Conservation (phyloP, 2,113 vertebrate genomes). For the Melanocharis versteri region DNA sequence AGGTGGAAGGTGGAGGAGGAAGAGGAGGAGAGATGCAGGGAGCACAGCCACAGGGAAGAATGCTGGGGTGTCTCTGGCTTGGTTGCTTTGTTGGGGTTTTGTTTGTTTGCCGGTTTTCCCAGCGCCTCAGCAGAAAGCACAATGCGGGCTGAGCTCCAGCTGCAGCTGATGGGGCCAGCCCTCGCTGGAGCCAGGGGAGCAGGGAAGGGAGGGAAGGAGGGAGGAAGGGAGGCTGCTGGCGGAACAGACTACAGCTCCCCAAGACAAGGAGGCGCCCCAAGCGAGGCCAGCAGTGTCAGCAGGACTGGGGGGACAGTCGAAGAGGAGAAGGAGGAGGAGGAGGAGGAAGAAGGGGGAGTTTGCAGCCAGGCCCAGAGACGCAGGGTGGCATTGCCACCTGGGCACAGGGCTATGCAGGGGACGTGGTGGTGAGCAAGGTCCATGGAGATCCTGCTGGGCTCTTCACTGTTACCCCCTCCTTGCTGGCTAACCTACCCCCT, state of each 20-base stretch:
- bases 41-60: background rate
- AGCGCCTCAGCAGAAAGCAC: background rate
- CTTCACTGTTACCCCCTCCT: background rate
- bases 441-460: background rate
- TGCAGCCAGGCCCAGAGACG: background rate
- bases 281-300: fast-evolving
- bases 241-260: background rate
- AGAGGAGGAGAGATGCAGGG: background rate
- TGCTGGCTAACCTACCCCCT: fast-evolving
- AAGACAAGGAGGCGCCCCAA: background rate
- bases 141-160: slow-evolving; percentile 43
- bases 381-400: background rate
- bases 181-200: background rate
- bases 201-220: background rate
- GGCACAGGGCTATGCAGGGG: background rate
- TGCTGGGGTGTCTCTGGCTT: background rate
- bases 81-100: background rate
- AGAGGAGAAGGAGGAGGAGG: background rate
- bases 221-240: background rate
- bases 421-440: background rate
- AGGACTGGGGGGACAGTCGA: background rate
- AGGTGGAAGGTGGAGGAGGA: background rate
- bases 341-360: background rate
- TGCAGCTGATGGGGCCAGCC: background rate
- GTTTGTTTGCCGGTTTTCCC: background rate